Conservation (phyloP, 2,797 vertebrate genomes). For the Rachycentron canadum region DNA sequence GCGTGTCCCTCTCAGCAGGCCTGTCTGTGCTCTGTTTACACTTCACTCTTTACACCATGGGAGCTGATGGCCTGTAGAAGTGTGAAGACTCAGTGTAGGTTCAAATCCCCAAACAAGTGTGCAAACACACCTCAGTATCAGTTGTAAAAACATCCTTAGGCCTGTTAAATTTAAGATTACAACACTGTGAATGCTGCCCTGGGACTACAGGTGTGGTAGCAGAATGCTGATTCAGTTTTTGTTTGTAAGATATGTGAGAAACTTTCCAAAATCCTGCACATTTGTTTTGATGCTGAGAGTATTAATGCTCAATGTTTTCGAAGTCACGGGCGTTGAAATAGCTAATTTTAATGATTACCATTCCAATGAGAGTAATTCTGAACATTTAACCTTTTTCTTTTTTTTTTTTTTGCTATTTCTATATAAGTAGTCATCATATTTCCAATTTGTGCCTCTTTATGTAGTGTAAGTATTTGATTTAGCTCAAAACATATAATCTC, state of each 20-base stretch:
- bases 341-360: background rate
- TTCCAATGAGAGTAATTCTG: background rate
- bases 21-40: slow-evolving; percentile 51
- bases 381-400: background rate
- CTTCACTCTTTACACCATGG: slow-evolving; percentile 42
- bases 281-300: background rate
- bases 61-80: slow-evolving; percentile 50
- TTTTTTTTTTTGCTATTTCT: background rate
- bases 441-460: background rate
- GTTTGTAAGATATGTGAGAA: background rate
- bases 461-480: background rate
- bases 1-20: slow-evolving; percentile 29
- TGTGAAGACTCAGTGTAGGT: slow-evolving; percentile 39
- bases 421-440: background rate
- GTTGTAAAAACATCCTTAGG: slow-evolving; percentile 22
- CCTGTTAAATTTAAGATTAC: slow-evolving; percentile 24
- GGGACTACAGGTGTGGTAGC: background rate
- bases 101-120: slow-evolving; percentile 47
- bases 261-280: background rate
- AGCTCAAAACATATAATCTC: background rate
- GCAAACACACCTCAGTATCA: slow-evolving; percentile 44
- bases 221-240: background rate
- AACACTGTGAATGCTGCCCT: slow-evolving; percentile 15
- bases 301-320: background rate
- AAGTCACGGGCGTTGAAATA: background rate